Conservation (phyloP, 2,888 invertebrate species). For the Coenonympha glycerion region DNA sequence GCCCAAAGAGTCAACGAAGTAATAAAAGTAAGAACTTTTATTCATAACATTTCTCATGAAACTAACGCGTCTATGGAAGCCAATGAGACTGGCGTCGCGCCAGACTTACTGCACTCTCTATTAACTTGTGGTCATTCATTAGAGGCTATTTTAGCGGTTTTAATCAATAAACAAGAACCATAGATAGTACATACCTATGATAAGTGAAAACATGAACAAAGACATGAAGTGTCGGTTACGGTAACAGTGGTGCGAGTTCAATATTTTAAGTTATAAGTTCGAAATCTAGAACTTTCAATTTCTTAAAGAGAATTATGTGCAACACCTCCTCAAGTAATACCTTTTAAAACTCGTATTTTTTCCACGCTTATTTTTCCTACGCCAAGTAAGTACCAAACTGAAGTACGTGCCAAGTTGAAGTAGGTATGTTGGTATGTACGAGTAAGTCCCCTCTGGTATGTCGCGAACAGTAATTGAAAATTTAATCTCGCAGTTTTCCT, state of each 20-base stretch:
- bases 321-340: too few species aligned
- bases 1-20: constrained; percentile 1
- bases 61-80: constrained; percentile 3
- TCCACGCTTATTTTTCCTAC: too few species aligned
- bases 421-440: neutral
- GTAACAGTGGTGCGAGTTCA: too few species aligned
- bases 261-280: too few species aligned
- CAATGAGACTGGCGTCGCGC: constrained; percentile 1
- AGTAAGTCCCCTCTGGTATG: neutral
- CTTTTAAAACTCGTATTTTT: too few species aligned
- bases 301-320: too few species aligned
- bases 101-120: neutral
- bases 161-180: too few species aligned
- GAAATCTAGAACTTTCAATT: too few species aligned
- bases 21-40: constrained; percentile 7
- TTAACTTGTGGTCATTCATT: constrained; percentile 4
- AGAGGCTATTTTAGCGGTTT: constrained; percentile 4
- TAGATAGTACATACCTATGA: too few species aligned
- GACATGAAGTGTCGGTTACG: too few species aligned
- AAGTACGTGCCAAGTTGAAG: neutral
- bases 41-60: constrained; percentile 7
- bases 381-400: neutral
- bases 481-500: constrained; percentile 22
- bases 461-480: constrained; percentile 25
- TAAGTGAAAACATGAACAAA: too few species aligned